phyloP scores from a whole-genome alignment of 2,113 vertebrate species.

The Plectropomus leopardus region DNA sequence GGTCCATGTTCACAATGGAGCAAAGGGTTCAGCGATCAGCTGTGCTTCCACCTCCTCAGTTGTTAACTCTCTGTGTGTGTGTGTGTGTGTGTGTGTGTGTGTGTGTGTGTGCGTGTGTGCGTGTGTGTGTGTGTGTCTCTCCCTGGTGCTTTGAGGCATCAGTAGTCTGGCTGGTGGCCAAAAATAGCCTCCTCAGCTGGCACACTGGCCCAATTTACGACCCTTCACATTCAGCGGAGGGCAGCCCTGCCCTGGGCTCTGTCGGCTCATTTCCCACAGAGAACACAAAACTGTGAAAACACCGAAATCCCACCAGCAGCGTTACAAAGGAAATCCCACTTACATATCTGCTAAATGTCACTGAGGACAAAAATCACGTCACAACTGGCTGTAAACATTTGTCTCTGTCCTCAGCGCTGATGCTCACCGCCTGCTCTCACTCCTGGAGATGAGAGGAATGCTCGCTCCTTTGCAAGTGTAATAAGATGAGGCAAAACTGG shows the following conservation, averaged over 20 bases:
- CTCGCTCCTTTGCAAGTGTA: conserved; percentile 47
- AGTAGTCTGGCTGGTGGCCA: conserved; percentile 72
- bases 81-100: conserved; percentile 28
- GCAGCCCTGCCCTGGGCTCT: conserved; percentile 40
- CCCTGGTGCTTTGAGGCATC: conserved; percentile 59
- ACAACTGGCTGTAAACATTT: conserved; percentile 8
- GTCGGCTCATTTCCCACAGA: conserved; percentile 47
- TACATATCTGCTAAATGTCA: conserved; percentile 30
- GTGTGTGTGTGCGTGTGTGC: conserved; percentile 29
- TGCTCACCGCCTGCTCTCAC: conserved; percentile 11
- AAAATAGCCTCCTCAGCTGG: conserved; percentile 80
- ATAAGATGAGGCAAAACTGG: conserved; percentile 55
- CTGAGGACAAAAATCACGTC: background rate
- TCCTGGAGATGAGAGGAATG: conserved; percentile 53
- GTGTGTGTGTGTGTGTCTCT: conserved; percentile 16
- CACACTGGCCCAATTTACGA: conserved; percentile 78
- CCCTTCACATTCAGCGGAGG: conserved; percentile 60
- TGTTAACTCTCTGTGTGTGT: conserved; percentile 58
- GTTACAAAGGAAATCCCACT: conserved; percentile 12
- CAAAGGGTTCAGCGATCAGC: conserved; percentile 65
- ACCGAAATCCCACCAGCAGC: conserved; percentile 37
- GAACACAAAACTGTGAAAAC: conserved; percentile 38
- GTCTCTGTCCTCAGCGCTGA: conserved; percentile 8
- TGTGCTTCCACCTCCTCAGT: conserved; percentile 62
- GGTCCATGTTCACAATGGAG: conserved; percentile 24